Conservation (phyloP, 64 coral and sea anemone genomes). For the Catalaphyllia jardinei region DNA sequence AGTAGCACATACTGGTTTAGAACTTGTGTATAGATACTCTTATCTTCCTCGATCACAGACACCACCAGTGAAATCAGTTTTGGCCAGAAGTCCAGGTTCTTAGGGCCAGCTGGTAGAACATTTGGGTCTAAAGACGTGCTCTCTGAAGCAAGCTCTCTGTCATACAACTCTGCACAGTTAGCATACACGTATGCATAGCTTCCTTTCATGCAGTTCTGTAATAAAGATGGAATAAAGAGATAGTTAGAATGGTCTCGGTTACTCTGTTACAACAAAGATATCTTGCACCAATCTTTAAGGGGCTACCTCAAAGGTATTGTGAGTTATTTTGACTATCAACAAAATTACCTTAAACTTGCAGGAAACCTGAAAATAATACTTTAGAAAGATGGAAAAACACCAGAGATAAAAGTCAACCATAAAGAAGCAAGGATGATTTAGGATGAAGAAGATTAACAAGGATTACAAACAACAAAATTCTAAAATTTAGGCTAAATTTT, state of each 20-base stretch:
- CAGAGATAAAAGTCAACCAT: too few relatives aligned
- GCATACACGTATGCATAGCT: slow-evolving; percentile 89
- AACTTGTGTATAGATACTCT: slow-evolving; percentile 81
- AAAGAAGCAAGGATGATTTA: too few relatives aligned
- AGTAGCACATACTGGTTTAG: slow-evolving; percentile 87
- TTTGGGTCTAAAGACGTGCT: slow-evolving; percentile 31
- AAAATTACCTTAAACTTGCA: too few relatives aligned
- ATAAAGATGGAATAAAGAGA: neutral
- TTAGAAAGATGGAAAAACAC: too few relatives aligned
- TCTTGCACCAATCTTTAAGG: too few relatives aligned
- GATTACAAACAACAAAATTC: too few relatives aligned
- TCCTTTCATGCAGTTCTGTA: slow-evolving; percentile 89
- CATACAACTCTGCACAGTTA: slow-evolving; percentile 93
- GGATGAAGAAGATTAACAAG: too few relatives aligned
- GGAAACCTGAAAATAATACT: too few relatives aligned
- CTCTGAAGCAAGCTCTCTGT: slow-evolving; percentile 76
- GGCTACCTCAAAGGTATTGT: too few relatives aligned
- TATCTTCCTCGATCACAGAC: slow-evolving; percentile 97
- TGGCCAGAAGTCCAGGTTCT: slow-evolving; percentile 95
- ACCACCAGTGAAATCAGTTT: slow-evolving; percentile 94
- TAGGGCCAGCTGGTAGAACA: slow-evolving; percentile 56
- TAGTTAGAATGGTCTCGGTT: neutral
- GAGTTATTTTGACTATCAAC: too few relatives aligned
- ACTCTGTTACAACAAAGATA: too few relatives aligned
- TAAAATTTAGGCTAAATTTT: too few relatives aligned